Base-by-base conservation (phyloP, 2,113 vertebrate species). In the Pleuronectes platessa region DNA sequence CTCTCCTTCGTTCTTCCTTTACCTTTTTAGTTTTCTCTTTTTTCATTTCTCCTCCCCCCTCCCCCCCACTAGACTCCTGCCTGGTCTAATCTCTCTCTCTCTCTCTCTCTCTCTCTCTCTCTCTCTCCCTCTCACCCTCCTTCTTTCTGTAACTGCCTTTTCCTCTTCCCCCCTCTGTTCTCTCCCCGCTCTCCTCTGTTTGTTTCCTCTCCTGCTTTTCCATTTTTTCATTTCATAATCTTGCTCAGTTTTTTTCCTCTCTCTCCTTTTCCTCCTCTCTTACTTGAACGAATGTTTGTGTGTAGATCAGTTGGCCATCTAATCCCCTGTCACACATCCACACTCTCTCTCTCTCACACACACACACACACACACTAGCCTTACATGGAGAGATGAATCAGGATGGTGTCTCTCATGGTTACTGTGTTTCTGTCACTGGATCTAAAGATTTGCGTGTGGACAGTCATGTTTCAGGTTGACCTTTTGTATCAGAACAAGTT, bases 281-380 rank as follows among this genome's bases (percentile, higher is more conserved):
- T 69, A 58, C 84, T 76, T 74, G 61, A 31, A 31, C 27, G 27
- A 31, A 31, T 76, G 61, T 76, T 55, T 85, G 73, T 81, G 78
- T 87, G 73, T 68, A 74, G 80, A 85, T 85, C 78, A 84, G 63
- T 80, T 68, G 79, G 78, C 73, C 76, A 88, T 78, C 75, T 87
- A 90, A 87, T 89, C 83, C 85, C 27, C 24, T 63, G 37, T 55
- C 26, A 65, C 64, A 9, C 78, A 56, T 58, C 70, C 54, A 47
- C 65, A 49, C 83, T 75, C 49, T 58, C 70, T 37, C 31, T 7
- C 31, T 8, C 3, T 6, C 27, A 74, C 60, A 76, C 79, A 79
- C 74, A 72, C 62, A 76, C 62, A 54, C 62, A 55, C 61, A 75
- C 60, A 77, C 77, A 79, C 72, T 49, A 10, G 18, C 70, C 72